Evolutionary conservation across 2,113 vertebrate genomes (phyloP).

Genomic region (Spheniscus mendiculus): DNA sequence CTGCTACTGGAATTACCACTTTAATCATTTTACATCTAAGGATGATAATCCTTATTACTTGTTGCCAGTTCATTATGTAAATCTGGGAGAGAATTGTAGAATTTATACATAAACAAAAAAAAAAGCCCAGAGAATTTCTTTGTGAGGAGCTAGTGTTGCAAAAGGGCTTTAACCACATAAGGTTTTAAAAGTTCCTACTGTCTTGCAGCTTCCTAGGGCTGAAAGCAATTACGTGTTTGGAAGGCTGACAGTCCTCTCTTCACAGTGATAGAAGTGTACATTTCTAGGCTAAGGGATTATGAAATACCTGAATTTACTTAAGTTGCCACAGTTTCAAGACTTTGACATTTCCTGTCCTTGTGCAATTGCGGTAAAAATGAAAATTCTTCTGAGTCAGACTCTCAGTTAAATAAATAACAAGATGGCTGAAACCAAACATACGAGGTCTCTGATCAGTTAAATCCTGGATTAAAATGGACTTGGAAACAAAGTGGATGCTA

Average conservation of each 20-base stretch:
- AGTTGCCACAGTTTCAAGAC: background rate
- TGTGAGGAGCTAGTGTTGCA: background rate
- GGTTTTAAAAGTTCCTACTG: background rate
- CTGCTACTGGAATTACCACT: background rate
- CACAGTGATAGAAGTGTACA: background rate
- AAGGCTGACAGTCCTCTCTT: background rate
- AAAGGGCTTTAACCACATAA: background rate
- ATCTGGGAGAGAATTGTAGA: background rate
- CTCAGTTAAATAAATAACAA: background rate
- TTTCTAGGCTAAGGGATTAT: background rate
- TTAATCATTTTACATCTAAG: background rate
- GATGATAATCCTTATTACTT: background rate
- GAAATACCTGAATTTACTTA: slow-evolving; percentile 30
- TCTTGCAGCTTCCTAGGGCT: background rate
- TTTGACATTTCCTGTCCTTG: slow-evolving; percentile 11
- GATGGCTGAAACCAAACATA: background rate
- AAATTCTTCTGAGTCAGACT: background rate
- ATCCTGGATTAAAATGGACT: background rate
- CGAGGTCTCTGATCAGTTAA: background rate
- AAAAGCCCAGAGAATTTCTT: background rate
- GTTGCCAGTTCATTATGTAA: background rate
- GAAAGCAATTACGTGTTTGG: background rate
- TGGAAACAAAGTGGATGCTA: background rate
- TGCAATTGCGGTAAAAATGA: background rate
- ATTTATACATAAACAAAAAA: background rate